A percentile compares a stretch with the other conserved stretches of the same genome.
Evolutionary conservation across 2,888 invertebrate species (phyloP).

Genomic region (Cataglyphis albicans): DNA sequence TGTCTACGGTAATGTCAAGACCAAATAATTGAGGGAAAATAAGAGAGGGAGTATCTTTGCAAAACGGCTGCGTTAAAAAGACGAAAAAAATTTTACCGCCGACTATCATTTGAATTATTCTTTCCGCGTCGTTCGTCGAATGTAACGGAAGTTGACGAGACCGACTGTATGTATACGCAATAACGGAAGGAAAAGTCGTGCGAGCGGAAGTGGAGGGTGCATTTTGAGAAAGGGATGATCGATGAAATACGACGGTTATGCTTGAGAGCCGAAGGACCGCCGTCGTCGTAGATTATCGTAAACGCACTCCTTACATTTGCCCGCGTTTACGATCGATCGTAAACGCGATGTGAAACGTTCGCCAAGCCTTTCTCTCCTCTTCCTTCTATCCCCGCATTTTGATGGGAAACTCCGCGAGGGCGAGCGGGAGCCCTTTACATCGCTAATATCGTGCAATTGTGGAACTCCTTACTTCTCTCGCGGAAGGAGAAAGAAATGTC

Average conservation of each 20-base stretch:
- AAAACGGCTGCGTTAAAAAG: background rate
- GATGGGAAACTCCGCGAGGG: conserved; percentile 64
- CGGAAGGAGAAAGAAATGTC: conserved; percentile 66
- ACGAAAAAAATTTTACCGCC: conserved; percentile 41
- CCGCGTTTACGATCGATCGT: conserved; percentile 71
- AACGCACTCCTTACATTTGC: conserved; percentile 52
- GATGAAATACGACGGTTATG: conserved; percentile 62
- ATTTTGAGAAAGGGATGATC: conserved; percentile 55
- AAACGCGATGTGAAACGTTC: conserved; percentile 64
- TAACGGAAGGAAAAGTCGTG: conserved; percentile 50
- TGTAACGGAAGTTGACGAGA: conserved; percentile 67
- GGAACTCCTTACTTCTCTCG: conserved; percentile 35
- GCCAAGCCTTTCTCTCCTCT: background rate
- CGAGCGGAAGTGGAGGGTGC: conserved; percentile 56
- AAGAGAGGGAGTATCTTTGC: background rate
- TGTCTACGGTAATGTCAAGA: conserved; percentile 13
- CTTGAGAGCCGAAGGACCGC: conserved; percentile 31
- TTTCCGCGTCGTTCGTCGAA: conserved; percentile 63
- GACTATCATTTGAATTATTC: conserved; percentile 48
- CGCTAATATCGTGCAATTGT: conserved; percentile 72
- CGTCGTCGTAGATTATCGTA: conserved; percentile 58
- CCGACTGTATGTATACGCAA: conserved; percentile 64
- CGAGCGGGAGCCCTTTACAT: conserved; percentile 59
- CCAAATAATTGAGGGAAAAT: conserved; percentile 3
- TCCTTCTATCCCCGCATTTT: conserved; percentile 8